Evolutionary conservation across 2,888 invertebrate species (phyloP).

Genomic region (Tethea ocularis): DNA sequence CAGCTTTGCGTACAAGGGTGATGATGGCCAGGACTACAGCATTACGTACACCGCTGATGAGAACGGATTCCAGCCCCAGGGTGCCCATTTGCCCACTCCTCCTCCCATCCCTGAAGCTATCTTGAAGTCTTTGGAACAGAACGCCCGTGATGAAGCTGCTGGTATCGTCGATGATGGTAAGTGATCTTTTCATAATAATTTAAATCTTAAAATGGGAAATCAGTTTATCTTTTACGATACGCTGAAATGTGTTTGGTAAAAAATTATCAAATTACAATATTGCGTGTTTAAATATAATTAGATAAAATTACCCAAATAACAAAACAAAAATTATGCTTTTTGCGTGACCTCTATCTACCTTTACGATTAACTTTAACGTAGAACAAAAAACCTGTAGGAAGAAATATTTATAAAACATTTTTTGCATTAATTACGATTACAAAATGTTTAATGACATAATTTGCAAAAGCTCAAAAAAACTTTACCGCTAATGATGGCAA

Average conservation of each 20-base stretch:
- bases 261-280: neutral
- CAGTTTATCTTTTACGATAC: neutral
- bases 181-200: conserved; percentile 32
- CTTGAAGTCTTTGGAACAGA: conserved; percentile 77
- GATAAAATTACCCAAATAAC: neutral
- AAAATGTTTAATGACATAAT: conserved; percentile 6
- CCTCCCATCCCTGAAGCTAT: conserved; percentile 79
- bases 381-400: neutral
- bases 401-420: neutral
- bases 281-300: neutral
- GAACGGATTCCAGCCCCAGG: conserved; percentile 75
- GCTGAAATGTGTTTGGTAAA: neutral
- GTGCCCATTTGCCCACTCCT: conserved; percentile 77
- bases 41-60: conserved; percentile 79
- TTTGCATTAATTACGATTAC: conserved; percentile 1
- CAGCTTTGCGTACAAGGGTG: conserved; percentile 77
- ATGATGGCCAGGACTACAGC: conserved; percentile 79
- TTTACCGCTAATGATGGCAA: conserved; percentile 18
- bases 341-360: conserved; percentile 6
- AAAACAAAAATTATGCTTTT: conserved; percentile 4
- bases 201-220: no score
- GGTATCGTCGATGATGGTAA: conserved; percentile 78
- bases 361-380: neutral
- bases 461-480: conserved; percentile 14
- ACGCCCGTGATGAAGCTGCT: conserved; percentile 79